Evolutionary conservation across 2,888 invertebrate genomes (phyloP), one percentile per base, ranked within the genome.

Genomic region (Megaustenia siamemsis): DNA sequence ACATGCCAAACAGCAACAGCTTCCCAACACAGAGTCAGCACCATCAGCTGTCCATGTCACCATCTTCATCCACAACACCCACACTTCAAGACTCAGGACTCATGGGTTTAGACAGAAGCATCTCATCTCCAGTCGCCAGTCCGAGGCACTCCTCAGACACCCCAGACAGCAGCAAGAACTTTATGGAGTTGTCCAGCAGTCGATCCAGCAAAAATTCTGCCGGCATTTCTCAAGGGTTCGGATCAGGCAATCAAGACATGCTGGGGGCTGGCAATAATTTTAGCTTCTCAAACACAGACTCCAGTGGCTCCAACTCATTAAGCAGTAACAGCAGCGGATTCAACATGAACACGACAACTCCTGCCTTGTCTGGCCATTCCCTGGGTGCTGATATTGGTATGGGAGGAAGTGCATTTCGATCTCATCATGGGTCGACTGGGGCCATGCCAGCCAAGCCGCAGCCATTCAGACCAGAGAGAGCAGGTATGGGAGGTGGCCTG

Each of bases 381-480:
- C 35, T 80, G 12, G 75, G 68, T 56, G 68, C 56, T 43, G 85
- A 85, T 53, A 45, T 63, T 18, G 76, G 56, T 8, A 68, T 85
- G 60, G 81, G 81, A 43, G 85, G 81, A 4, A 76, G 85, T 81
- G 76, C 77, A 43, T 81, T 84, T 56, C 60, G 80, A 56, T 66
- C 84, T 35, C 84, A 80, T 35, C 84, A 71, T 15, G 71, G 84
- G 12, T 76, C 83, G 21, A n/a, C 69, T 38, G 40, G 32, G 0
- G 60, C 4, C 24, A 28, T 45, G 28, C 71, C 80, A n/a, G 40
- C 69, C 32, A 75, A 81, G 10, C 81, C 81, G 24, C 79, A 84
- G 24, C 73, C 79, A 40, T 84, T 84, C 40, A 32, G 84, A 28
- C 28, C 77, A n/a, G 73, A 84, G 43, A 79, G 63, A 45, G 71